phyloP scores from a whole-genome alignment of 35 echinoderm and acorn worm species.

The Apostichopus parvimensis region DNA sequence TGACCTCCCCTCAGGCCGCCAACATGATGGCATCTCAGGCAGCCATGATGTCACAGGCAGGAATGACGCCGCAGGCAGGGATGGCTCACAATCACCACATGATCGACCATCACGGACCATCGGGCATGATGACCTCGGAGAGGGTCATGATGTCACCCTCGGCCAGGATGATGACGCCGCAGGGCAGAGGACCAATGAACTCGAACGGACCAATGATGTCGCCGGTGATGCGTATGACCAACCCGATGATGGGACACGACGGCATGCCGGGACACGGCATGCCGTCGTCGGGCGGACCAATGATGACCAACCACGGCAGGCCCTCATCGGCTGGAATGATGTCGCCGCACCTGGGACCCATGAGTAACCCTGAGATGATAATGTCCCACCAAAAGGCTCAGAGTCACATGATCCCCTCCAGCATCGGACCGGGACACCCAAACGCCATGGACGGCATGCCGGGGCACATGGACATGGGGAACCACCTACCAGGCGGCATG shows the following conservation, averaged over 20 bases:
- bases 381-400: conserved; percentile 41
- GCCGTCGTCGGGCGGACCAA: conserved; percentile 25
- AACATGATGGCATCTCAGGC: conserved; percentile 52
- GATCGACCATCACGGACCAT: conserved; percentile 11
- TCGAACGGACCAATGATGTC: conserved; percentile 64
- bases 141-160: conserved; percentile 62
- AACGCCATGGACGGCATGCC: conserved; percentile 63
- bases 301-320: conserved; percentile 61
- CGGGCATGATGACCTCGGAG: conserved; percentile 59
- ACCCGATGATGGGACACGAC: conserved; percentile 44
- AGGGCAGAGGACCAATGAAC: conserved; percentile 55
- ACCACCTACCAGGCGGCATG: conserved; percentile 11
- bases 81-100: conserved; percentile 21
- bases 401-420: conserved; percentile 50
- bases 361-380: conserved; percentile 44
- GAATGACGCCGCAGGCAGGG: conserved; percentile 45
- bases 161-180: conserved; percentile 61
- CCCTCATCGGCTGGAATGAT: conserved; percentile 59
- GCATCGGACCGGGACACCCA: conserved; percentile 50
- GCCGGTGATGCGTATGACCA: conserved; percentile 51
- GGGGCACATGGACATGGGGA: conserved; percentile 44
- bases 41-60: conserved; percentile 53
- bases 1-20: conserved; percentile 22
- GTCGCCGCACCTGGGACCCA: conserved; percentile 34
- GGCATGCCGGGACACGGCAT: conserved; percentile 27